phyloP scores from a whole-genome alignment of 1,140 invertebrate species.

The Drosophila eugracilis region DNA sequence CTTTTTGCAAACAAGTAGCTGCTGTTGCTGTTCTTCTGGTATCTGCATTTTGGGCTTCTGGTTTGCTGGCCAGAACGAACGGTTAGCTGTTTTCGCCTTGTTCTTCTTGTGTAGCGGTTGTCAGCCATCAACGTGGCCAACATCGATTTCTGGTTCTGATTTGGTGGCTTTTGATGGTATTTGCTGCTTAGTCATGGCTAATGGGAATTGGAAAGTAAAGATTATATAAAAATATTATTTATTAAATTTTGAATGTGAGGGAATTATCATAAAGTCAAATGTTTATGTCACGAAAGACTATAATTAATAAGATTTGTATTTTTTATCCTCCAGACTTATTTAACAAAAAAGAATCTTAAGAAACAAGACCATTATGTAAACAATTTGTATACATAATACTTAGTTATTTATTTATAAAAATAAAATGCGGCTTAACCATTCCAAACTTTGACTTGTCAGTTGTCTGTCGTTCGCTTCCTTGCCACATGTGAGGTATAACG shows the following conservation, averaged over 20 bases:
- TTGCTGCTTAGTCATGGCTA: constrained; percentile 13
- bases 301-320: too few species aligned
- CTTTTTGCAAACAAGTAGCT: constrained; percentile 37
- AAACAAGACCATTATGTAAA: too few species aligned
- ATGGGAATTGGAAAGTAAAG: neutral
- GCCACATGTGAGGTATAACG: constrained; percentile 24
- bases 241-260: too few species aligned
- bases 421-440: constrained; percentile 9
- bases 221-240: neutral
- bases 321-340: too few species aligned
- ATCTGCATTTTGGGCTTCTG: constrained; percentile 64
- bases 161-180: constrained; percentile 22
- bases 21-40: constrained; percentile 32
- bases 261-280: too few species aligned
- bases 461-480: constrained; percentile 6
- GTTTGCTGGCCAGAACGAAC: constrained; percentile 32
- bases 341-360: too few species aligned
- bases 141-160: constrained; percentile 33
- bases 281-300: too few species aligned
- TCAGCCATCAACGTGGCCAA: constrained; percentile 27
- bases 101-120: constrained; percentile 58
- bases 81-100: constrained; percentile 68
- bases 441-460: constrained; percentile 15
- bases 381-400: too few species aligned
- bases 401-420: neutral